phyloP scores from a whole-genome alignment of 1,140 invertebrate genomes.

The Nasonia longicornis region DNA sequence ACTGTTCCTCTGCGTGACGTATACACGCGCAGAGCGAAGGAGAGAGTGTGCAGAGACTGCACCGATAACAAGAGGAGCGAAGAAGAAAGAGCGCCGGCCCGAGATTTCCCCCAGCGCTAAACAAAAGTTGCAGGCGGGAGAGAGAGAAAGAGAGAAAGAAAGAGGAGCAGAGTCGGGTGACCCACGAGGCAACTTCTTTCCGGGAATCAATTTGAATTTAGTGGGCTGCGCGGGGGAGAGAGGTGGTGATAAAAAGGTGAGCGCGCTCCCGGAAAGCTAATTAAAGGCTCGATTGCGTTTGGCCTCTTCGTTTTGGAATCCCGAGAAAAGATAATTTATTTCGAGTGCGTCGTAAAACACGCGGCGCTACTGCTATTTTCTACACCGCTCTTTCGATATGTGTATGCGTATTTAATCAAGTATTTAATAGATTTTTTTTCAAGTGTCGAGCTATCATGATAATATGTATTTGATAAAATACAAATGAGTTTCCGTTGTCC shows the following conservation, averaged over 20 bases:
- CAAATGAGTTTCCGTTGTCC: no score
- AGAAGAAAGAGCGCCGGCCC: background rate
- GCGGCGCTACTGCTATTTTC: background rate
- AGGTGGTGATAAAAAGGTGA: constrained; percentile 8
- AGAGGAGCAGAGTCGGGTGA: background rate
- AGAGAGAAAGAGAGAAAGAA: background rate
- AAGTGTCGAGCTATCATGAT: no score
- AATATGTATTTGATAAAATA: no score
- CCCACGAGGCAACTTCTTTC: constrained; percentile 1
- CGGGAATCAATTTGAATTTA: constrained; percentile 26
- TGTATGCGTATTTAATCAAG: background rate
- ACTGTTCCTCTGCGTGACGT: background rate
- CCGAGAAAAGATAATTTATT: background rate
- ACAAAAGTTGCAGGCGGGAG: background rate
- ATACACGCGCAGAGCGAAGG: background rate
- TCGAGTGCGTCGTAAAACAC: background rate
- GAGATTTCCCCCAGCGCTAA: constrained; percentile 10
- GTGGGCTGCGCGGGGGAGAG: background rate
- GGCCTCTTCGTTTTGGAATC: background rate
- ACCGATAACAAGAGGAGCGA: background rate
- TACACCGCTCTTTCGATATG: background rate
- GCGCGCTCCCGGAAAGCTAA: background rate
- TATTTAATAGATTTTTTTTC: no score
- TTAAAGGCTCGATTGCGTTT: background rate
- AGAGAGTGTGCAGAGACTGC: background rate